Evolutionary conservation across 2,888 invertebrate genomes (phyloP).

Genomic region (Rhagonycha fulva): DNA sequence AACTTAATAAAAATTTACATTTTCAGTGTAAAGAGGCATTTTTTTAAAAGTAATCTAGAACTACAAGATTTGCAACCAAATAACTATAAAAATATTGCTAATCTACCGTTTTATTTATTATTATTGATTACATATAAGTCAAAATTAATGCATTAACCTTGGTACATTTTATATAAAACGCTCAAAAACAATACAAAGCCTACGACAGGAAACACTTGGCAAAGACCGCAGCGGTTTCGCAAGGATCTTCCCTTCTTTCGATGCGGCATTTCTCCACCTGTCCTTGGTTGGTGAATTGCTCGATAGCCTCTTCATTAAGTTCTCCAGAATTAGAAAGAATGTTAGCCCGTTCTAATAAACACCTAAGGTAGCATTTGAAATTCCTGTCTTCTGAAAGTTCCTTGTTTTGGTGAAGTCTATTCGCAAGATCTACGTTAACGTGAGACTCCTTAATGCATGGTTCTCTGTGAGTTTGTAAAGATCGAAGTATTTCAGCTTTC

Average conservation of each 20-base stretch:
- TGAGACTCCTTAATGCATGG: conserved; percentile 45
- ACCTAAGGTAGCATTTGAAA: conserved; percentile 57
- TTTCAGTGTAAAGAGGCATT: too few relatives aligned
- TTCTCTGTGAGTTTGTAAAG: conserved; percentile 38
- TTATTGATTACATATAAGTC: not conserved
- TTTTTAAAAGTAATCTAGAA: not conserved
- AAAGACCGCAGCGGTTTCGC: conserved; percentile 5
- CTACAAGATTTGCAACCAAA: not conserved
- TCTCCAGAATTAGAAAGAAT: conserved; percentile 47
- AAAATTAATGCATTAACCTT: not conserved
- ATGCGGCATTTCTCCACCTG: not conserved
- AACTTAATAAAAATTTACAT: not conserved
- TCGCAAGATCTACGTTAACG: conserved; percentile 48
- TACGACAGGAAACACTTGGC: not conserved
- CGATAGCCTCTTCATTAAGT: not conserved
- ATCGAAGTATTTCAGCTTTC: not conserved
- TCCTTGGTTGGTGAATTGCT: not conserved
- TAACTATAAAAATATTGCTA: not conserved
- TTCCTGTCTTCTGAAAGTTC: conserved; percentile 55
- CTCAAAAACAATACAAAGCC: not conserved
- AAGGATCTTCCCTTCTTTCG: not conserved
- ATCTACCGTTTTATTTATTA: not conserved
- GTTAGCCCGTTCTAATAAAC: conserved; percentile 57
- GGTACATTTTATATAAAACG: not conserved
- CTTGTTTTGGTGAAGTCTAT: conserved; percentile 41